Evolutionary conservation across 2,888 invertebrate species (phyloP), one percentile per base, ranked within the genome.

Genomic region (Prionchulus punctatus): DNA sequence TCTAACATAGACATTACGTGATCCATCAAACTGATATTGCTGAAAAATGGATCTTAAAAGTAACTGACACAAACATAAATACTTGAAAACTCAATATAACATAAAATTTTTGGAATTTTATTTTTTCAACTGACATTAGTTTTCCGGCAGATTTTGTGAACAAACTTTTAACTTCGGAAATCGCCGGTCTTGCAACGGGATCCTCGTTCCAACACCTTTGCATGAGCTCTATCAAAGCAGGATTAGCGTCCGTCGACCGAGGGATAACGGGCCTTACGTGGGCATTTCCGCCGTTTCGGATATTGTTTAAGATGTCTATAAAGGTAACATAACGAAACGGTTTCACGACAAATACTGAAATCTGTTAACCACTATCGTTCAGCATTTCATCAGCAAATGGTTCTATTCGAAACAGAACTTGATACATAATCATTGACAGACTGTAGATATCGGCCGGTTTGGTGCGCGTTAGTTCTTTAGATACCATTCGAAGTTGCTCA

Each of bases 1-100:
- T 56, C 56, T 51, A 56, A 48, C 25, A 50, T 21, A 1, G 30
- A 27, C 43, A 56, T 51, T 43, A 56, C 43, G 26, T 56, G 56
- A n/a, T 56, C 56, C 1, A 56, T 30, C 2, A 56, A 18, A 36
- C 36, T 36, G 36, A 7, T 7, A 12, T 36, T 36, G 12, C 36
- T 36, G 36, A 36, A 36, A 18, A 36, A 36, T 12, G 36, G 7
- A 12, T 7, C 12, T 36, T 36, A 18, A 18, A 7, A 36, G 18
- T 36, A 12, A 18, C 36, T 36, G 36, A 36, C 12, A 7, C 18
- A 12, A 18, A 18, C 36, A 36, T 7, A 36, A 36, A 36, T 36
- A 36, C 36, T 12, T 36, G 18, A 12, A 7, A 36, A 18, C 36
- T 36, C 36, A 7, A 18, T 12, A 18, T 36, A 7, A n/a, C n/a